Evolutionary conservation across 2,888 invertebrate species (phyloP), one percentile per base, ranked within the genome.

Genomic region (Lycaena phlaeas): DNA sequence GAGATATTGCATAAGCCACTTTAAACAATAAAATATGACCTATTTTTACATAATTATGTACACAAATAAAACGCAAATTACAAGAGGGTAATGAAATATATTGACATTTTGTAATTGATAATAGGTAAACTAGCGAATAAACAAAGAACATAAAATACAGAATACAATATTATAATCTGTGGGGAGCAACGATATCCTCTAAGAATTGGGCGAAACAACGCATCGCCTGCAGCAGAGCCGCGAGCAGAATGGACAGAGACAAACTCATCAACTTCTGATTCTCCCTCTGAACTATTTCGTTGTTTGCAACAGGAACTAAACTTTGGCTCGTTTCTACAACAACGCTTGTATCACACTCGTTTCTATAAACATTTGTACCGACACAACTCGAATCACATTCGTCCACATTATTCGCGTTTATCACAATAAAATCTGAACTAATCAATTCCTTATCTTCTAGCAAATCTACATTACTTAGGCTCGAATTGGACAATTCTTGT

Each of bases 151-250:
- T 60, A 73, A 52, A 47, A 42, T 48, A 37, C n/a, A 62, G 67
- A 70, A 69, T 64, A 63, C 14, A 37, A 37, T 36, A 56, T 59
- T 61, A 72, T 64, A 77, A 68, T 64, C 79, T 66, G 56, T 82
- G 85, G 43, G 85, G 84, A 41, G 82, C 64, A 43, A 84, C 84
- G 58, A 84, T 87, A 54, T 88, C 87, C 56, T 88, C 88, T 52
- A 88, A 72, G 57, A 88, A 85, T 64, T 87, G 87, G 29, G 88
- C 87, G 55, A 88, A 85, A 63, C 88, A 88, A 44, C 87, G 85
- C 65, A 89, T 86, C 49, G 88, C 89, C 64, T 89, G 88, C 25
- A 88, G 56, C 54, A 89, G 60, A 17, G 88, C 88, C 12, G 89
- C 88, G 34, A 89, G 72, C 10, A 89, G 68, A 49, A 89, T 77